Evolutionary conservation across 2,888 invertebrate species (phyloP).

Genomic region (Polymixis lichenea): DNA sequence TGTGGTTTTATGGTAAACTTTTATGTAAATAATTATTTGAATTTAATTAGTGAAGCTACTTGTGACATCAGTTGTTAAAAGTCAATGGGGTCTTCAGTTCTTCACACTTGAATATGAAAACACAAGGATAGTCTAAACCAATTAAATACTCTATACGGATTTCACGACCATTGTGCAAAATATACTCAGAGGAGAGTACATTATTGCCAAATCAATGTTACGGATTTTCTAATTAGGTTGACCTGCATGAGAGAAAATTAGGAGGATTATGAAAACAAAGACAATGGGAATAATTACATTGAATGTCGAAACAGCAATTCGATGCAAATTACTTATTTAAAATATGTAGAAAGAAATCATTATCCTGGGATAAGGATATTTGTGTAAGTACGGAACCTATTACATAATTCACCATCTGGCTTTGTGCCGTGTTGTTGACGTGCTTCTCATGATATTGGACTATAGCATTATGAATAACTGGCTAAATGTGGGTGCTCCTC

Average conservation of each 20-base stretch:
- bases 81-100: not conserved
- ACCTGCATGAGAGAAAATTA: not conserved
- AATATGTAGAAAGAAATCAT: not conserved
- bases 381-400: not conserved
- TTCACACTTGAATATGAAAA: not conserved
- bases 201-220: too few species aligned
- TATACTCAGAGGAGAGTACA: not conserved
- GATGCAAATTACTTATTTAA: not conserved
- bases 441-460: not conserved
- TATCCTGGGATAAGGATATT: not conserved
- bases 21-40: conserved; percentile 2
- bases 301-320: not conserved
- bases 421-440: not conserved
- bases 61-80: not conserved
- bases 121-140: not conserved
- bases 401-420: not conserved
- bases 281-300: not conserved
- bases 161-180: not conserved
- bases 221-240: not conserved
- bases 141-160: not conserved
- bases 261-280: not conserved
- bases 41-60: not conserved
- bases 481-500: not conserved
- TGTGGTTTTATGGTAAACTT: not conserved
- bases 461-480: too few species aligned